A percentile compares a stretch with the other conserved stretches of the same genome.
These are phyloP conservation scores for Bembecia ichneumoniformis DNA, from an alignment of 2,888 invertebrate genomes.

Conservation along the genomic window DNA sequence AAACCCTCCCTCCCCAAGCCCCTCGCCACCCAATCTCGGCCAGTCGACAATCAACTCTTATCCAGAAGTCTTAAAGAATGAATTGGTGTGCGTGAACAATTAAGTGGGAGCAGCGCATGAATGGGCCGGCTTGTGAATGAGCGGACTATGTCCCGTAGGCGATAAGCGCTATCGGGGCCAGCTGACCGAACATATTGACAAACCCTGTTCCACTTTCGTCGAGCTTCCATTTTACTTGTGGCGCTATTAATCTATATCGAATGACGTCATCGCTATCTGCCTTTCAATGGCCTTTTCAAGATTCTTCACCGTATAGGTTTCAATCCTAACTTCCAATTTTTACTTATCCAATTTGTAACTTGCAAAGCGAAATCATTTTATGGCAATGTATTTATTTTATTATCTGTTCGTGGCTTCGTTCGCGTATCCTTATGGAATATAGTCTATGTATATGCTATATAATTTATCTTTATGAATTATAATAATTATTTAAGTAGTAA, in stretches of 20 bases:
- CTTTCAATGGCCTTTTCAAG: background rate
- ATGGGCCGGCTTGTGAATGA: constrained; percentile 70
- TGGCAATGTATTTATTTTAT: no score
- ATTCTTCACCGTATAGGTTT: background rate
- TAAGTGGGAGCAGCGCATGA: constrained; percentile 50
- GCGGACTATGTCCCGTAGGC: constrained; percentile 66
- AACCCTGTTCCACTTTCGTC: constrained; percentile 68
- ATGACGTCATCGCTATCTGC: constrained; percentile 12
- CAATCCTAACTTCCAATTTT: no score
- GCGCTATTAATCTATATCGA: constrained; percentile 46
- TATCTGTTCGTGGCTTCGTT: no score
- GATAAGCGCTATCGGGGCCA: constrained; percentile 71
- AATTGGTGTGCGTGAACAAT: constrained; percentile 19
- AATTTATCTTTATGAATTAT: no score
- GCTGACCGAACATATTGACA: constrained; percentile 68
- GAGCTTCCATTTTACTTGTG: constrained; percentile 40
- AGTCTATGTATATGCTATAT: no score
- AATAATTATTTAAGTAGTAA: no score
- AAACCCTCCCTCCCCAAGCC: constrained; percentile 48
- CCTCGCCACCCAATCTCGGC: constrained; percentile 20
- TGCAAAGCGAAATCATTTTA: no score
- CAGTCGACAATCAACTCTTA: constrained; percentile 34
- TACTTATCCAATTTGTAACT: no score
- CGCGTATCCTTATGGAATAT: no score
- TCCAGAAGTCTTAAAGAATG: constrained; percentile 32